Evolutionary conservation across 2,888 invertebrate genomes (phyloP).

Genomic region (Lordiphosa andalusiaca): DNA sequence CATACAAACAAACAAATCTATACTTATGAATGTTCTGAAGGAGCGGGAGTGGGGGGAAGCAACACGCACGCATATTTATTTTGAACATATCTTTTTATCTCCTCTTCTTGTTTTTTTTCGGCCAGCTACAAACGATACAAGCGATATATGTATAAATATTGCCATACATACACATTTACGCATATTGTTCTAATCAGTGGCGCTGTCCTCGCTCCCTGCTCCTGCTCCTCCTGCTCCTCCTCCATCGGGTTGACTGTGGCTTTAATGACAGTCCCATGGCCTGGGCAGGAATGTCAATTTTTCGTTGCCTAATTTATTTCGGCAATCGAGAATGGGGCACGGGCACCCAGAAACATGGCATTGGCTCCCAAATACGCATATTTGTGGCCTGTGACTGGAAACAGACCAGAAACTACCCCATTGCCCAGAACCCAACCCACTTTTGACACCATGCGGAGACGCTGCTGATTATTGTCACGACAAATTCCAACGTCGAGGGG

Average conservation of each 20-base stretch:
- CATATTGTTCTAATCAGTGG: constrained; percentile 71
- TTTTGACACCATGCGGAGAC: constrained; percentile 63
- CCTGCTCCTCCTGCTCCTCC: constrained; percentile 8
- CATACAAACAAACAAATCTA: constrained; percentile 41
- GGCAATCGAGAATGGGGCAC: constrained; percentile 27
- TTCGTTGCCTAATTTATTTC: constrained; percentile 69
- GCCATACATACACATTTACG: constrained; percentile 63
- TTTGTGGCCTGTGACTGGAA: constrained; percentile 45
- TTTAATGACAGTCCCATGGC: constrained; percentile 44
- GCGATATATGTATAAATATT: constrained; percentile 54
- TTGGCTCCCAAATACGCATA: constrained; percentile 35
- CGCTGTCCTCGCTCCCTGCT: constrained; percentile 35
- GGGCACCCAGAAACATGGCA: constrained; percentile 10
- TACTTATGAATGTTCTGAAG: constrained; percentile 30
- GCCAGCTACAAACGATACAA: constrained; percentile 48
- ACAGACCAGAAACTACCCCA: constrained; percentile 36
- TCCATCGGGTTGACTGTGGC: constrained; percentile 30
- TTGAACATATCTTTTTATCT: constrained; percentile 69
- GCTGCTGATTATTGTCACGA: constrained; percentile 78
- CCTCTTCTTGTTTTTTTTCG: constrained; percentile 29
- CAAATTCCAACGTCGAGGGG: constrained; percentile 62
- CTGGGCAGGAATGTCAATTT: constrained; percentile 61
- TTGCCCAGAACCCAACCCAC: constrained; percentile 28
- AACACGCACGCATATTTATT: constrained; percentile 75
- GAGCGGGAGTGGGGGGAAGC: constrained; percentile 58